Conservation (phyloP, 2,113 vertebrate species). For the Ranitomeya variabilis region DNA sequence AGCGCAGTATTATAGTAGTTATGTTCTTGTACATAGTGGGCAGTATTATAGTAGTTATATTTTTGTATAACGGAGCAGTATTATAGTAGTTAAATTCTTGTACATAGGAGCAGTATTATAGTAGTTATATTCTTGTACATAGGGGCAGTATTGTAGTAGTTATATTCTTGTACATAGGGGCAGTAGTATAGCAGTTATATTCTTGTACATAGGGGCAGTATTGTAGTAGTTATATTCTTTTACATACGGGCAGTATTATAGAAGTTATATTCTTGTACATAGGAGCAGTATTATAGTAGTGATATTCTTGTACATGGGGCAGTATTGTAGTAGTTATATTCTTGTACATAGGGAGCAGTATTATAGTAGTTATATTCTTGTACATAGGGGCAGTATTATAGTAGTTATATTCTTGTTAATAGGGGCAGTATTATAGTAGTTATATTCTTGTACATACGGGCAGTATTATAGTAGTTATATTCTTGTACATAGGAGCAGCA, state of each 20-base stretch:
- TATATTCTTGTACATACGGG: too few species aligned
- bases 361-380: too few species aligned
- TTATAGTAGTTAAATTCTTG: constrained; percentile 5
- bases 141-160: constrained; percentile 11
- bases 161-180: not conserved
- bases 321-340: constrained; percentile 10
- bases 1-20: not conserved
- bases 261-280: constrained; percentile 9
- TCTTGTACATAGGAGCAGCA: too few species aligned
- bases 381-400: too few species aligned
- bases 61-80: not conserved
- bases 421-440: too few species aligned
- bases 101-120: not conserved
- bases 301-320: not conserved
- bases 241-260: constrained; percentile 19
- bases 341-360: not conserved
- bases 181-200: not conserved
- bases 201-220: not conserved
- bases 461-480: too few species aligned
- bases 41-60: constrained; percentile 1
- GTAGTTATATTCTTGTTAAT: too few species aligned
- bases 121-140: constrained; percentile 4
- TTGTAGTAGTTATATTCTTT: not conserved
- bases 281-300: not conserved
- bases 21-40: not conserved